Base-by-base conservation (phyloP, 2,797 vertebrate genomes). In the Cuculus canorus region DNA sequence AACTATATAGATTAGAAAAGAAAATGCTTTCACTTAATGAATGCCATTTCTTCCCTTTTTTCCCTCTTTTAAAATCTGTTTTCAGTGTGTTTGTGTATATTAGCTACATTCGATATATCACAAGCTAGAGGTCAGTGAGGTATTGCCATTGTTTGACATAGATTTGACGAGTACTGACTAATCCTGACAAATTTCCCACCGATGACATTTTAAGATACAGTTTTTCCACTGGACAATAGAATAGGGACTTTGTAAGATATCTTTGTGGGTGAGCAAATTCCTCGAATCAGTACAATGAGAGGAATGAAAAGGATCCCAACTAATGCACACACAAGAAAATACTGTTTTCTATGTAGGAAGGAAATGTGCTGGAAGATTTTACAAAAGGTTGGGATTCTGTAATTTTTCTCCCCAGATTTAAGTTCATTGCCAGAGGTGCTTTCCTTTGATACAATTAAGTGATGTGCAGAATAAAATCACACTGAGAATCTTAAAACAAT, bases 131-230 rank as follows among this genome's bases (percentile, higher is more conserved):
- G 21, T 48, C 75, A 79, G 25, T 37, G 59, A 88, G 78, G 91
- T 85, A 64, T 45, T 69, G 71, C 75, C 14, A 15, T 18, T 30
- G 32, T 85, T 63, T 79, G 80, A 82, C 30, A 53, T 6, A 69
- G 7, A 75, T 92, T 92, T 92, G 48, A 61, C 53, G 63, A 61
- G 33, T 48, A 82, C 69, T 66, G 45, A 56, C n/a, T 66, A 83
- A 90, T 72, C 25, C 59, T 82, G 66, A 64, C n/a, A 60, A 25
- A n/a, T 69, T 85, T 90, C n/a, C 68, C 22, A 56, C 48, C 88
- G 43, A 68, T 94, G 86, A 64, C 60, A 75, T 84, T 86, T 93
- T 61, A 92, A 92, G 88, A 92, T 35, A 80, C 19, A 90, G 45
- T 85, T 79, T 73, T 92, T 13, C 39, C 30, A 28, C 53, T 48